Conservation (phyloP, 2,888 invertebrate genomes). For the Lutraria lutraria region DNA sequence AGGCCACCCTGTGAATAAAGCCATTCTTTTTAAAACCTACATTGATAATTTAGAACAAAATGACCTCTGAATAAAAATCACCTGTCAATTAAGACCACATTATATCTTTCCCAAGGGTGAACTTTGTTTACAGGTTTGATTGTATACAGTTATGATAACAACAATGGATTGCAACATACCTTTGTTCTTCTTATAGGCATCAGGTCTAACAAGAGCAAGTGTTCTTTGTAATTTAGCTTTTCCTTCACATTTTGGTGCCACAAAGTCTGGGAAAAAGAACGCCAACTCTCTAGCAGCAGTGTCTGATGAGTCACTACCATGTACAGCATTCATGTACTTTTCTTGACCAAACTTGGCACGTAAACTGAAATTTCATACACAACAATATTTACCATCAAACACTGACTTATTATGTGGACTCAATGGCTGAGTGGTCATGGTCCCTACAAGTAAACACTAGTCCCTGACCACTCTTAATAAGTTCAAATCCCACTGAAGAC, state of each 20-base stretch:
- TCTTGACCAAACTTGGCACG: slow-evolving; percentile 86
- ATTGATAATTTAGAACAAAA: too few species aligned
- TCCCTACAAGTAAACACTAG: too few species aligned
- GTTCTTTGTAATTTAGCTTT: slow-evolving; percentile 84
- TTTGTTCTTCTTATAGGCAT: slow-evolving; percentile 83
- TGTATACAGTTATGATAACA: background rate
- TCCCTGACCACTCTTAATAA: too few species aligned
- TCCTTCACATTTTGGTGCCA: slow-evolving; percentile 73
- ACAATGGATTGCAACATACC: slow-evolving; percentile 63
- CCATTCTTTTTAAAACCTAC: too few species aligned
- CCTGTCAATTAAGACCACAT: too few species aligned
- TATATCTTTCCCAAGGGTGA: too few species aligned
- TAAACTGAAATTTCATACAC: slow-evolving; percentile 76
- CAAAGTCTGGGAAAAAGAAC: slow-evolving; percentile 86
- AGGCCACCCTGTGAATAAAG: too few species aligned
- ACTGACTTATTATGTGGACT: too few species aligned
- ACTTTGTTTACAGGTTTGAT: too few species aligned
- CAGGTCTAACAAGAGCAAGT: slow-evolving; percentile 86
- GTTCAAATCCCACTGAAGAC: too few species aligned
- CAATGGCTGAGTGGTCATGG: too few species aligned
- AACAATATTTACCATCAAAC: background rate
- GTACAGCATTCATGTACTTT: slow-evolving; percentile 85
- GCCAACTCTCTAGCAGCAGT: slow-evolving; percentile 85
- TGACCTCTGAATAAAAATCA: too few species aligned
- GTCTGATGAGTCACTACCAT: slow-evolving; percentile 84